These are phyloP conservation scores for Harpalus rubripes DNA, from an alignment of 2,888 invertebrate species.

Conservation along the genomic window DNA sequence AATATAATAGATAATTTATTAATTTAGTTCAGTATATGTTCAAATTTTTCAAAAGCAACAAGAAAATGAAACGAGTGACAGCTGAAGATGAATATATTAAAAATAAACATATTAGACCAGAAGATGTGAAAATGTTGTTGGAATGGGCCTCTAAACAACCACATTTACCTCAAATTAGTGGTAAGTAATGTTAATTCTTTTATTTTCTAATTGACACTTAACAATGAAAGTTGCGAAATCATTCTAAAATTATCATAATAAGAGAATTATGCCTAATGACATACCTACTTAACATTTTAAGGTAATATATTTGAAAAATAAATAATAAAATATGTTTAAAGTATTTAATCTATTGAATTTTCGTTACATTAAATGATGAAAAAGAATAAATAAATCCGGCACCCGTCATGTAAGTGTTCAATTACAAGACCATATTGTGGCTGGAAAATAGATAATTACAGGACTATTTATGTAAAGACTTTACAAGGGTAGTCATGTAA, in stretches of 20 bases:
- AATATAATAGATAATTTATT: not conserved
- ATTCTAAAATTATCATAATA: too few species aligned
- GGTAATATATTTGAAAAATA: too few species aligned
- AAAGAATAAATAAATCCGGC: too few species aligned
- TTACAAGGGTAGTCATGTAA: too few species aligned
- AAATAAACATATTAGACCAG: constrained; percentile 80
- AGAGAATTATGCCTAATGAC: too few species aligned
- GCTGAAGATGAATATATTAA: constrained; percentile 82
- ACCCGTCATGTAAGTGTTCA: too few species aligned
- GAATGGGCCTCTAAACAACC: constrained; percentile 85
- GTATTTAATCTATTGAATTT: not conserved
- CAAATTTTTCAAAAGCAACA: not conserved
- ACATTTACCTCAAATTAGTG: constrained; percentile 82
- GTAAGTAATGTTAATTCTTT: constrained; percentile 72
- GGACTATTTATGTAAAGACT: too few species aligned
- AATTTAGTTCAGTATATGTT: not conserved
- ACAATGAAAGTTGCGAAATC: too few species aligned
- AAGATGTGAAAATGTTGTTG: constrained; percentile 81
- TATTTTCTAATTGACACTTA: too few species aligned
- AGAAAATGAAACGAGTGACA: constrained; percentile 59
- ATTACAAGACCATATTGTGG: too few species aligned
- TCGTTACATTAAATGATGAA: not conserved
- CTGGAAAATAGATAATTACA: too few species aligned
- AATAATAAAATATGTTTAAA: not conserved
- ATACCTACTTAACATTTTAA: too few species aligned